Evolutionary conservation across 2,113 vertebrate species (phyloP).

Genomic region (Tauraco erythrolophus): DNA sequence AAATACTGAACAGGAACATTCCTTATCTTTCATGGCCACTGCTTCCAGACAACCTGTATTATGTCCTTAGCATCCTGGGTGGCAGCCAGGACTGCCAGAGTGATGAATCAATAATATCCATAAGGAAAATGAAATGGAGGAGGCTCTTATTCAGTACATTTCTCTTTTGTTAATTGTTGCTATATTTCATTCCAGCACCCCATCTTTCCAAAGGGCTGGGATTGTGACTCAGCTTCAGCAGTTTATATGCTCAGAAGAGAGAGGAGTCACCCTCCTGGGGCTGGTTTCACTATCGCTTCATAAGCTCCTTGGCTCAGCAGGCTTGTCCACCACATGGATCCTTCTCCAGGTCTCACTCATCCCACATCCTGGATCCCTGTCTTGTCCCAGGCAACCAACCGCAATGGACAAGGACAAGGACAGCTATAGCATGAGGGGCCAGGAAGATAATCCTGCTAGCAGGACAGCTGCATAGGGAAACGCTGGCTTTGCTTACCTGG

Average conservation of each 20-base stretch:
- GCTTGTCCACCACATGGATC: background rate
- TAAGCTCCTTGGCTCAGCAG: background rate
- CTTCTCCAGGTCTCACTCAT: background rate
- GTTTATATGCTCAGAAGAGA: background rate
- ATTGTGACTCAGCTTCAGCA: conserved; percentile 44
- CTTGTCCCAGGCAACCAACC: background rate
- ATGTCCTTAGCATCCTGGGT: conserved; percentile 15
- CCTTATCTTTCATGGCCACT: conserved; percentile 7
- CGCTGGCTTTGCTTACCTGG: background rate
- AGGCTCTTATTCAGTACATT: conserved; percentile 38
- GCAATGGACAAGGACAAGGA: background rate
- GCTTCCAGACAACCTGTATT: conserved; percentile 32
- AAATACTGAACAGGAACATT: background rate
- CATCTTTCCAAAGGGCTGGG: background rate
- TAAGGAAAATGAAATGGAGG: conserved; percentile 60
- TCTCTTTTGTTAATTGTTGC: conserved; percentile 51
- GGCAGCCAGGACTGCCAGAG: conserved; percentile 3
- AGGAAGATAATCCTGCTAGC: background rate
- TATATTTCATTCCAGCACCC: conserved; percentile 42
- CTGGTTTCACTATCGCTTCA: background rate
- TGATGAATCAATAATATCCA: conserved; percentile 53
- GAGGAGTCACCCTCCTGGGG: conserved; percentile 13
- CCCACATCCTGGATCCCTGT: background rate
- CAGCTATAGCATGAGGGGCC: background rate
- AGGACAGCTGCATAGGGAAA: background rate